phyloP scores from a whole-genome alignment of 2,888 invertebrate genomes.

The Drosophila kambysellisi region DNA sequence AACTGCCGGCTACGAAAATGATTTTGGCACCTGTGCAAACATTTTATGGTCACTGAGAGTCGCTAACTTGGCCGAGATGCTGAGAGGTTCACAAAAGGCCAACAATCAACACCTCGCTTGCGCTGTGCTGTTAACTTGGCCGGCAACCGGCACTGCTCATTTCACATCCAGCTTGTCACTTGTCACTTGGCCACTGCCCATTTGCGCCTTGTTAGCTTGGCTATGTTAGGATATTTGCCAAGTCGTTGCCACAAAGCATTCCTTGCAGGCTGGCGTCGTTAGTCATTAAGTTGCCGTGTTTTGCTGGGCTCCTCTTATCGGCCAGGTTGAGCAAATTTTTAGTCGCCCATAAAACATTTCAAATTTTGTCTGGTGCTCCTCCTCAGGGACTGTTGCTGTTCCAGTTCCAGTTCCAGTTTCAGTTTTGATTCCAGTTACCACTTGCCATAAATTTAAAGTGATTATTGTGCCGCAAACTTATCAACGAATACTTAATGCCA shows the following conservation, averaged over 20 bases:
- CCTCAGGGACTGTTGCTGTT: conserved; percentile 8
- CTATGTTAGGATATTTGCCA: conserved; percentile 20
- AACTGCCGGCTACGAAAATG: conserved; percentile 27
- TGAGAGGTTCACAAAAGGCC: conserved; percentile 58
- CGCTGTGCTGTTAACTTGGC: conserved; percentile 12
- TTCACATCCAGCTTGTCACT: neutral
- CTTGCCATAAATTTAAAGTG: conserved; percentile 41
- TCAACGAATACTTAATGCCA: conserved; percentile 1
- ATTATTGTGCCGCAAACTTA: conserved; percentile 7
- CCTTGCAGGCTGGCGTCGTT: conserved; percentile 30
- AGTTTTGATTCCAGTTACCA: conserved; percentile 13
- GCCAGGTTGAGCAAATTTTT: conserved; percentile 40
- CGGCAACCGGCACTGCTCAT: neutral
- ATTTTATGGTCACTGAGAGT: conserved; percentile 47
- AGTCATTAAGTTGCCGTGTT: conserved; percentile 55
- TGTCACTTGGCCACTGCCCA: neutral
- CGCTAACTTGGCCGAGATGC: conserved; percentile 11
- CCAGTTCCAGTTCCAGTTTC: conserved; percentile 25
- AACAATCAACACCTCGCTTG: conserved; percentile 70
- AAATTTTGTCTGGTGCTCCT: conserved; percentile 29
- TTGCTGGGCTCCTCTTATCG: conserved; percentile 53
- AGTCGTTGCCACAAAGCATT: conserved; percentile 6
- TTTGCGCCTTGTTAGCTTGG: neutral
- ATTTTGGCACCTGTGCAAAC: conserved; percentile 63
- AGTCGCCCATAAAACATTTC: conserved; percentile 57